These are phyloP conservation scores for Staurois parvus DNA, from an alignment of 2,797 vertebrate species.

Conservation along the genomic window DNA sequence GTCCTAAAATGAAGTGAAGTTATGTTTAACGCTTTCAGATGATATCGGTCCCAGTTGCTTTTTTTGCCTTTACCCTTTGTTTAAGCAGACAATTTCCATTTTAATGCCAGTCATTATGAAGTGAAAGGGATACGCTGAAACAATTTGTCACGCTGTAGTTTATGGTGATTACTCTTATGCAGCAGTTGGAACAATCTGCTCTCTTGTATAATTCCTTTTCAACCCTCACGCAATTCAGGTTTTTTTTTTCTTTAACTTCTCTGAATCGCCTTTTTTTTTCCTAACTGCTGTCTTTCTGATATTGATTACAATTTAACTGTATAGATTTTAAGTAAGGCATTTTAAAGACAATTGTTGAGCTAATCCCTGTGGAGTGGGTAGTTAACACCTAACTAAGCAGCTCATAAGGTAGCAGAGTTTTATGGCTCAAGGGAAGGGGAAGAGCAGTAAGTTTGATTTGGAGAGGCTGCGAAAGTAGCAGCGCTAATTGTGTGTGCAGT, in stretches of 20 bases:
- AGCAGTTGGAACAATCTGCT: conserved; percentile 59
- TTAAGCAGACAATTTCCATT: conserved; percentile 59
- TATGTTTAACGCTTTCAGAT: conserved; percentile 3
- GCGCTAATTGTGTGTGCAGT: conserved; percentile 13
- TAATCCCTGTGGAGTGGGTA: conserved; percentile 43
- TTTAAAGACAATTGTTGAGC: conserved; percentile 54
- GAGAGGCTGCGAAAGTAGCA: background rate
- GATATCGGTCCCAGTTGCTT: background rate
- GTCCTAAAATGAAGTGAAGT: conserved; percentile 1
- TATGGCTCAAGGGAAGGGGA: conserved; percentile 23
- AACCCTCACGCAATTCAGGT: conserved; percentile 1
- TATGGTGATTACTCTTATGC: conserved; percentile 55
- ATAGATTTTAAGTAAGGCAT: conserved; percentile 55
- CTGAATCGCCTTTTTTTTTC: background rate
- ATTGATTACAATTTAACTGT: conserved; percentile 57
- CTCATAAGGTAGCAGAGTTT: conserved; percentile 55
- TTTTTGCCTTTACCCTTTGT: background rate
- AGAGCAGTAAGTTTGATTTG: background rate
- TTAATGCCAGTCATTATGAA: conserved; percentile 61
- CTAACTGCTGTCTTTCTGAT: conserved; percentile 38
- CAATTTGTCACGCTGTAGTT: conserved; percentile 60
- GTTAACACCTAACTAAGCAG: conserved; percentile 32
- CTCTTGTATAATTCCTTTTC: conserved; percentile 52
- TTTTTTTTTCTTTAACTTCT: conserved; percentile 7
- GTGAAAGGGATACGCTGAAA: conserved; percentile 56